Percentiles rank a stretch among this genome's conserved stretches.
Evolutionary conservation across 2,888 invertebrate species (phyloP).

Genomic region (Spodoptera exigua): DNA sequence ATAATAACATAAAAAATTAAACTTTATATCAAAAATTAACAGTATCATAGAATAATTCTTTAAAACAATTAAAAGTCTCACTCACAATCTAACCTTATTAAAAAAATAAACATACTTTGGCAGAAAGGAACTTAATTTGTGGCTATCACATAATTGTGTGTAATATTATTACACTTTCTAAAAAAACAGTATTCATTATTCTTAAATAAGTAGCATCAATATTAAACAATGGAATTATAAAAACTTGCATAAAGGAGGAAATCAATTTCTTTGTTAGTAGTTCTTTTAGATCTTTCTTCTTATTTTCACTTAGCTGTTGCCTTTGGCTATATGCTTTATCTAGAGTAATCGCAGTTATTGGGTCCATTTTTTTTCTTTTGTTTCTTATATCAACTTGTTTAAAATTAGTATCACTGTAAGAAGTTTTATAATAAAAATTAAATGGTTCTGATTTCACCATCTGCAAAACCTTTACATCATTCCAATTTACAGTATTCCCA

Average conservation of each 20-base stretch:
- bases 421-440: conserved; percentile 41
- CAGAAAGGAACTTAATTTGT: too few species aligned
- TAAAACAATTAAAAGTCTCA: too few species aligned
- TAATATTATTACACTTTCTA: too few species aligned
- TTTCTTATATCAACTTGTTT: conserved; percentile 44
- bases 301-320: conserved; percentile 10
- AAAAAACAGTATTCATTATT: too few species aligned
- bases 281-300: background rate
- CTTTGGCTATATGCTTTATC: conserved; percentile 12
- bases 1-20: too few species aligned
- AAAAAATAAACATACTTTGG: too few species aligned
- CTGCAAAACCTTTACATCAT: conserved; percentile 46
- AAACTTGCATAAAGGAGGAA: conserved; percentile 10
- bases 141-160: too few species aligned
- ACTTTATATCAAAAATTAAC: too few species aligned
- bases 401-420: conserved; percentile 38
- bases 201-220: too few species aligned
- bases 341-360: conserved; percentile 11
- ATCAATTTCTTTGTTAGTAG: conserved; percentile 13
- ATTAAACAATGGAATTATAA: conserved; percentile 14
- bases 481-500: conserved; percentile 46
- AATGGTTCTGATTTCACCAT: conserved; percentile 13
- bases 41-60: too few species aligned
- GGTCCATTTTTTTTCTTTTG: conserved; percentile 34
- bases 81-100: too few species aligned